Conservation (phyloP, 2,113 vertebrate species). For the Egretta garzetta region DNA sequence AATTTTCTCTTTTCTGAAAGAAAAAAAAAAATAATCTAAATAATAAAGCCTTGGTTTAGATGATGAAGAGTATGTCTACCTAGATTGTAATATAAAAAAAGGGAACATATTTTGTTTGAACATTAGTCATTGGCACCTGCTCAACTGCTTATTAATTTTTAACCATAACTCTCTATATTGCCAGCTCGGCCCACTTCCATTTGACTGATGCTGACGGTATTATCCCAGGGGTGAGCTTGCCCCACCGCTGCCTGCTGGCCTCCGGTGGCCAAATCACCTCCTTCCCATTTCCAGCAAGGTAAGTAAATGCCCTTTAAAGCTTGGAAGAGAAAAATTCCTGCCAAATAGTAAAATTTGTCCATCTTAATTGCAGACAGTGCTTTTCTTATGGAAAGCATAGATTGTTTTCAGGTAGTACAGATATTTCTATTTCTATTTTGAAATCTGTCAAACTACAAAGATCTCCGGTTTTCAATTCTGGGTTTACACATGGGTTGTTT, state of each 20-base stretch:
- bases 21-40: neutral
- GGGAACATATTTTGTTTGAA: neutral
- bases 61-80: neutral
- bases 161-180: neutral
- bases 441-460: neutral
- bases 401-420: neutral
- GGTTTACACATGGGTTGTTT: neutral
- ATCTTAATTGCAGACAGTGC: neutral
- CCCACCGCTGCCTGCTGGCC: neutral
- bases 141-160: neutral
- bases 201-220: neutral
- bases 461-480: neutral
- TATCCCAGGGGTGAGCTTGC: no score
- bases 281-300: neutral
- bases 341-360: neutral
- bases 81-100: neutral
- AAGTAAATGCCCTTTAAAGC: neutral
- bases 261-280: neutral
- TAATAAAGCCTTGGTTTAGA: neutral
- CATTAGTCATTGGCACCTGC: neutral
- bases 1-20: neutral
- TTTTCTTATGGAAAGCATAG: neutral
- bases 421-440: neutral
- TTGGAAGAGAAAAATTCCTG: neutral
- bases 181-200: neutral